Base-by-base conservation (phyloP, 2,888 invertebrate species). In the Lasioglossum oenotherae region DNA sequence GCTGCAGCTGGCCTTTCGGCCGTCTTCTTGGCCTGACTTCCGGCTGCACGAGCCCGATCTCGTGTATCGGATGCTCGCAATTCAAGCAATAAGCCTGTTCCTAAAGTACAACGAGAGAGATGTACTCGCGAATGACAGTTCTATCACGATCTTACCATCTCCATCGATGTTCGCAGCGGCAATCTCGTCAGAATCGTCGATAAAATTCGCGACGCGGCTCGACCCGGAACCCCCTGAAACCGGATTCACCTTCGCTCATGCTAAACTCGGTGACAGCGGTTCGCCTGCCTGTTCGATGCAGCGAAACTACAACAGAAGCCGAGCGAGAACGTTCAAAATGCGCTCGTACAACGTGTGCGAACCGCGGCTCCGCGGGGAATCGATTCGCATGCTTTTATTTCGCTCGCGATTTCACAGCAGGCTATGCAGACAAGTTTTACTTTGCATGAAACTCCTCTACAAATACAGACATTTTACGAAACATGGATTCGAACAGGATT, bases 1-100 rank as follows among this genome's bases (percentile, higher is more conserved):
- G 89, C 16, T 88, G 91, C 60, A 80, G 31, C 60, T 89, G 86
- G 53, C 73, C 80, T 49, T 71, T 88, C 44, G 80, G 57, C 49
- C 73, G 81, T 35, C 76, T 88, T 16, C 74, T 85, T 10, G 74
- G 78, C 49, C 80, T 75, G 72, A 49, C 84, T 1, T 79, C 74
- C 4, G 35, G 10, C 16, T 82, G 46, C 0, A 49, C 41, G 53
- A 35, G 19, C 3, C 73, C 73, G 0, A 76, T 5, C 14, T 85
- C 84, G 38, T 41, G 75, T 23, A 80, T 67, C 4, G 77, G 60
- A 41, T 84, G 80, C 1, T 86, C 85, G 10, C 87, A 87, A 23
- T 67, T 78, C 4, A 38, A 75, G n/a, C 86, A 88, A 35, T 80
- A 69, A 5, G 23, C 69, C 41, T 38, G 57, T 38, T 87, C 80